Base-by-base conservation (phyloP, 2,113 vertebrate species). In the Tenebrosternarchus preto region DNA sequence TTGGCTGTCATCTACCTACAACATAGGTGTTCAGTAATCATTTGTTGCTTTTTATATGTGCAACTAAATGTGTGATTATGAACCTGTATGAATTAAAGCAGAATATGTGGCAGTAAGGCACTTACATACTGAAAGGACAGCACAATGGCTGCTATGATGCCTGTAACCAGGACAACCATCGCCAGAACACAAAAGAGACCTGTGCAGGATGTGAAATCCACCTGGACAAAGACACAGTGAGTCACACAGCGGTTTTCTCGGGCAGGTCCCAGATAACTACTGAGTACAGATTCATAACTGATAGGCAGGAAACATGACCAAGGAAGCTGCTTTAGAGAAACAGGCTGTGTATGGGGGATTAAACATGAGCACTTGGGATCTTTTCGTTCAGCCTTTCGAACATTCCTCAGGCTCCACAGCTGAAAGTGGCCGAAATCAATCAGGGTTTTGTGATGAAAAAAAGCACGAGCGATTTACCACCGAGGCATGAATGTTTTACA, bases 51-150 rank as follows among this genome's bases (percentile, higher is more conserved):
- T 36, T 3, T 36, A 7, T 36, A 7, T 46, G 39, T 50, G 43
- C 15, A 15, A 50, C 43, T 46, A n/a, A n/a, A n/a, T n/a, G n/a
- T n/a, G n/a, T 9, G 5, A 8, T 9, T 46, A 6, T 36, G 33
- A 2, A 36, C 33, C 33, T 36, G 33, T 6, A 36, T 36, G 33
- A 7, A 19, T 6, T 31, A 19, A 17, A 27, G 1, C 9, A n/a
- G n/a, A n/a, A n/a, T n/a, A n/a, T 31, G 61, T 31, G 25, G 1
- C 15, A 39, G 33, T n/a, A 33, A 12, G 8, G 22, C 66, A 75
- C 97, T 97, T 87, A 99, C 97, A 0, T 99, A 99, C 92, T 95
- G 92, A 91, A 97, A 96, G 83, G 92, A 88, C 56, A 99, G 93
- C 66, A 97, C 95, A 0, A 99, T 90, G 68, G 92, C 91, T 0